phyloP scores from a whole-genome alignment of 2,797 vertebrate genomes.

The Echiichthys vipera region DNA sequence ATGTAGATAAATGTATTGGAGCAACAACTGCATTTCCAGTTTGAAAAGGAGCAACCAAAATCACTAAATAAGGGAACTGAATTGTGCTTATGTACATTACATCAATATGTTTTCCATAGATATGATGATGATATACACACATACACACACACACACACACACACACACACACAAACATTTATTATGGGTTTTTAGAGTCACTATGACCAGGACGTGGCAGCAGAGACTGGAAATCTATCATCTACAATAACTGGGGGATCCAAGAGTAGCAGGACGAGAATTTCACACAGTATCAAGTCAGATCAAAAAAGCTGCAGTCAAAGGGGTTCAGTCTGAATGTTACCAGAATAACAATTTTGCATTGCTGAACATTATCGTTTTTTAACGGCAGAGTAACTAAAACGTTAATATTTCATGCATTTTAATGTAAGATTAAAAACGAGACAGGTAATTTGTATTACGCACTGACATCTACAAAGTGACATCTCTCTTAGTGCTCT shows the following conservation, averaged over 20 bases:
- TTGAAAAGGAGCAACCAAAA: background rate
- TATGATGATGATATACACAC: too few relatives aligned
- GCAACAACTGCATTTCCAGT: background rate
- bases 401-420: constrained; percentile 12
- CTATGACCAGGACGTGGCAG: constrained; percentile 50
- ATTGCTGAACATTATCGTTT: background rate
- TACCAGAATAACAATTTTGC: constrained; percentile 16
- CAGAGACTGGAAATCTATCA: constrained; percentile 36
- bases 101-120: background rate
- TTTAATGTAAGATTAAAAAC: constrained; percentile 19
- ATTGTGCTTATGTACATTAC: background rate
- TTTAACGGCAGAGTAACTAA: constrained; percentile 2
- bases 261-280: background rate
- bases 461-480: constrained; percentile 24
- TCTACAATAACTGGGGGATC: background rate
- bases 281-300: background rate
- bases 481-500: constrained; percentile 21
- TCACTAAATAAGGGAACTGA: background rate
- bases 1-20: background rate
- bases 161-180: background rate
- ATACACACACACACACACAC: background rate
- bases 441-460: constrained; percentile 22
- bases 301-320: constrained; percentile 3
- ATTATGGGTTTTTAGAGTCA: background rate
- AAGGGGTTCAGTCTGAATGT: constrained; percentile 7